Base-by-base conservation (phyloP, 2,113 vertebrate species). In the Prunella himalayana region DNA sequence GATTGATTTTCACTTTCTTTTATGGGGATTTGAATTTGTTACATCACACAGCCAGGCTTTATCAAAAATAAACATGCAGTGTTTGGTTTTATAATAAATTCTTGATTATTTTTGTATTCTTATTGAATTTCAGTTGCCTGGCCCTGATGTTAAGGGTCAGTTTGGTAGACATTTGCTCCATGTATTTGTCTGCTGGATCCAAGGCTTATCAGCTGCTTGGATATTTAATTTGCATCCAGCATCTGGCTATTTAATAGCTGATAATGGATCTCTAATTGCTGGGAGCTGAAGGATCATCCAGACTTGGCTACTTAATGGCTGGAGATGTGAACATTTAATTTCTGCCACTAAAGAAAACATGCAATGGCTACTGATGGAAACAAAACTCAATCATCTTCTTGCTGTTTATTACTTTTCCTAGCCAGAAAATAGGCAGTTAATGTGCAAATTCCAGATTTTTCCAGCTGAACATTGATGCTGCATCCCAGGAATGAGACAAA, bases 121-220 rank as follows among this genome's bases (percentile, higher is more conserved):
- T n/a, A 11, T 0, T 86, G n/a, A n/a, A 25, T 76, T 90, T 77
- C 11, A 42, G 31, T 65, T 35, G 9, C 66, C 61, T 85, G 50
- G 21, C 41, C 50, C 59, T 77, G 30, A 13, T 71, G 65, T 41
- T 82, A 18, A 28, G 65, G 60, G 53, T 37, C 68, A 60, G 14
- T 22, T 53, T 70, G 27, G 12, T 13, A 70, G 47, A 44, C 42
- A n/a, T 86, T 81, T 86, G 14, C 42, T 77, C 27, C 7, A 0
- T 51, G 24, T 77, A 22, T 81, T 80, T 82, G 30, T 16, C 37
- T 90, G 91, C 66, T 87, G 39, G 30, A 37, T 75, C 81, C 73
- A 47, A 49, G 70, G 78, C 54, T 96, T 80, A 45, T 61, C 87
- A 95, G 87, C 90, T 95, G 70, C 86, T 47, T 25, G 80, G 93